Evolutionary conservation across 1,140 invertebrate species (phyloP).

Genomic region (Lucilia cuprina): DNA sequence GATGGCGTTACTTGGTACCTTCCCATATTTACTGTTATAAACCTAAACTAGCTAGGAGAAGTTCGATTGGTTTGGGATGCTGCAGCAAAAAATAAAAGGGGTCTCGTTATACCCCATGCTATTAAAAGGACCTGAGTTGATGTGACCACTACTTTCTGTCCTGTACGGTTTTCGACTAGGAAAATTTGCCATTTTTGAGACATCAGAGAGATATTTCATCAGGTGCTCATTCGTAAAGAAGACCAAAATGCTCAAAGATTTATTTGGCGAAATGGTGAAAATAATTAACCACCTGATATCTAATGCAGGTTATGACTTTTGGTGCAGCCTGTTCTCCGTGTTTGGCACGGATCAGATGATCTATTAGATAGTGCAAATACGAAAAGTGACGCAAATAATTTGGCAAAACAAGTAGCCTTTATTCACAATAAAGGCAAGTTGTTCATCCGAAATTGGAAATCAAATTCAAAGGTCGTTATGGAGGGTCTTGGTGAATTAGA

Average conservation of each 20-base stretch:
- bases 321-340: no score
- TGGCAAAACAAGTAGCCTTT: no score
- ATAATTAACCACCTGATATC: not conserved
- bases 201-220: conserved; percentile 22
- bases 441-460: no score
- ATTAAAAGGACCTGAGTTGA: not conserved
- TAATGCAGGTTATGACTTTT: no score
- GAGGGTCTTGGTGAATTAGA: no score
- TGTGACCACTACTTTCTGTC: conserved; percentile 44
- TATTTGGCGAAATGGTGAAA: not conserved
- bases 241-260: conserved; percentile 15
- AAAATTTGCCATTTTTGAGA: not conserved
- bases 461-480: no score
- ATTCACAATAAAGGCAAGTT: no score
- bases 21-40: not conserved
- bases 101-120: not conserved
- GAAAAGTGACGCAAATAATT: no score
- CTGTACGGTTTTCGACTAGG: not conserved
- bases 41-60: not conserved
- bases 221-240: not conserved
- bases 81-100: not conserved
- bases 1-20: not conserved
- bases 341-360: no score
- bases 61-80: conserved; percentile 8
- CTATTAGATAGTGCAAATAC: no score